Evolutionary conservation across 2,797 vertebrate species (phyloP).

Genomic region (Xenops minutus): DNA sequence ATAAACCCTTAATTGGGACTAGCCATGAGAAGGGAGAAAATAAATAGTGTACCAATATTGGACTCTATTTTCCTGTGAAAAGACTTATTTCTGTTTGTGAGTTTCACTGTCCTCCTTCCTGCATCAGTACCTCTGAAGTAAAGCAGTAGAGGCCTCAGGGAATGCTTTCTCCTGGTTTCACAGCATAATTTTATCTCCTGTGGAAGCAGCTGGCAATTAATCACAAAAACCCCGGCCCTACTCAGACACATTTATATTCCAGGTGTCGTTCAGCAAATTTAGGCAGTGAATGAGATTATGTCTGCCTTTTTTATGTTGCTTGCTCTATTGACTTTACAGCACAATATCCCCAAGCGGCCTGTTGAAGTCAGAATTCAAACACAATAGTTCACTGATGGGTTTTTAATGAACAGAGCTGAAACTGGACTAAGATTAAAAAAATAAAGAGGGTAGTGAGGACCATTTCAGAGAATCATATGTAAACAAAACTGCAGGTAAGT

Average conservation of each 20-base stretch:
- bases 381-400: neutral
- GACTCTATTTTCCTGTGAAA: neutral
- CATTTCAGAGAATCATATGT: neutral
- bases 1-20: neutral
- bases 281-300: slow-evolving; percentile 55
- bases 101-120: neutral
- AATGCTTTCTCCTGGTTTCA: neutral
- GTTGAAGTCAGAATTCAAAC: slow-evolving; percentile 55
- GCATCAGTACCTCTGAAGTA: neutral
- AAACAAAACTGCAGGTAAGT: neutral
- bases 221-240: neutral
- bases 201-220: slow-evolving; percentile 7
- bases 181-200: neutral
- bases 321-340: slow-evolving; percentile 41
- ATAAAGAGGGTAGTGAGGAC: neutral
- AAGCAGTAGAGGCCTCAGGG: neutral
- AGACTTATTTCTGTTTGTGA: neutral
- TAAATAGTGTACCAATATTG: neutral
- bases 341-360: slow-evolving; percentile 38
- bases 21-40: neutral
- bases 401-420: slow-evolving; percentile 43
- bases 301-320: slow-evolving; percentile 42
- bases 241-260: slow-evolving; percentile 46
- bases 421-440: neutral
- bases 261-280: slow-evolving; percentile 44